These are phyloP conservation scores for Vidua macroura DNA, from an alignment of 2,113 vertebrate genomes.

Conservation along the genomic window DNA sequence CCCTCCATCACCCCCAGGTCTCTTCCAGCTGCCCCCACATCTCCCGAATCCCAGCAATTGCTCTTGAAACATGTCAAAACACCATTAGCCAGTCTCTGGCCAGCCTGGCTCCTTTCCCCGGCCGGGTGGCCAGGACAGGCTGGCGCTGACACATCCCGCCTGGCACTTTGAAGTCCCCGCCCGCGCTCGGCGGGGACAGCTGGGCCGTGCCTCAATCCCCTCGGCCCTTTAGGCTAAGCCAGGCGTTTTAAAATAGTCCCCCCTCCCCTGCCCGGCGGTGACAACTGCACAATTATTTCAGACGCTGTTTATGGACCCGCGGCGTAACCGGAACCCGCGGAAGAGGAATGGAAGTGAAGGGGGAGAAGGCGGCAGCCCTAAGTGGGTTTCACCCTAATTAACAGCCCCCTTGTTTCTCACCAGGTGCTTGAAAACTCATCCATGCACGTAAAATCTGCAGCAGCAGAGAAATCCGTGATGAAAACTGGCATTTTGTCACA, in stretches of 20 bases:
- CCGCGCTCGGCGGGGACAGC: slow-evolving; percentile 45
- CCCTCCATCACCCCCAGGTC: not conserved
- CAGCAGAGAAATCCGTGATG: not conserved
- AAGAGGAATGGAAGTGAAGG: not conserved
- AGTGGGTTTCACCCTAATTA: not conserved
- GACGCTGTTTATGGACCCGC: not conserved
- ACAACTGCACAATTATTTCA: slow-evolving; percentile 73
- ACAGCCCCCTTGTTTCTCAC: not conserved
- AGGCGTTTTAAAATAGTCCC: slow-evolving; percentile 65
- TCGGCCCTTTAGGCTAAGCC: slow-evolving; percentile 45
- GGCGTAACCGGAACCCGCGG: not conserved
- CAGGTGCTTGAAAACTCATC: not conserved
- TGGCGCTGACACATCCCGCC: not conserved
- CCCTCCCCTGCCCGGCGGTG: not conserved
- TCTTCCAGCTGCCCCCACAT: slow-evolving; percentile 32
- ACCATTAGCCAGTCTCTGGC: not conserved
- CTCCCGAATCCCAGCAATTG: not conserved
- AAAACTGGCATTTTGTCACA: not conserved
- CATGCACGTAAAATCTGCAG: rapidly evolving
- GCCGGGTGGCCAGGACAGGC: not conserved
- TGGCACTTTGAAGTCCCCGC: slow-evolving; percentile 43
- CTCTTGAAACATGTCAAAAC: slow-evolving; percentile 29
- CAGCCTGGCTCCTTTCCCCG: not conserved
- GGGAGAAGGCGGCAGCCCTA: not conserved
- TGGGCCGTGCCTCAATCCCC: slow-evolving; percentile 47